phyloP scores from a whole-genome alignment of 2,113 vertebrate species.

The Fukomys damarensis region DNA sequence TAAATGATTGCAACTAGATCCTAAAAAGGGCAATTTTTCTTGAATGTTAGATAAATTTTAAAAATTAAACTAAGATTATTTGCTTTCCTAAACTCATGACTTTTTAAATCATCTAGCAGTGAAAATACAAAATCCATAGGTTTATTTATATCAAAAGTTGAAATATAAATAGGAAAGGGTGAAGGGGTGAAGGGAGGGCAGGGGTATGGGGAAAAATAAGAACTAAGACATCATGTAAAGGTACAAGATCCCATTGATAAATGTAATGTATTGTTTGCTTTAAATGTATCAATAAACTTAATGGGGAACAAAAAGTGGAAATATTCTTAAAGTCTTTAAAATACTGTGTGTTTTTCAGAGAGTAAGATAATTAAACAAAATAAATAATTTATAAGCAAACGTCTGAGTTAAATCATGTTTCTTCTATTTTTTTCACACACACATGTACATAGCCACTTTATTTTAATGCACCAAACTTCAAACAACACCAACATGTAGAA shows the following conservation, averaged over 20 bases:
- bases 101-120: neutral
- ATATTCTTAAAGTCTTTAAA: constrained; percentile 30
- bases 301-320: too few species aligned
- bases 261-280: too few species aligned
- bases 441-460: neutral
- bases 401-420: neutral
- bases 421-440: too few species aligned
- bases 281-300: too few species aligned
- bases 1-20: neutral
- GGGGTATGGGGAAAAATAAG: too few species aligned
- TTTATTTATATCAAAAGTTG: neutral
- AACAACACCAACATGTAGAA: neutral
- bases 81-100: neutral
- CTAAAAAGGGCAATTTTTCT: neutral
- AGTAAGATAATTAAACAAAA: neutral
- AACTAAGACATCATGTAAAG: too few species aligned
- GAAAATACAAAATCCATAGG: constrained; percentile 11
- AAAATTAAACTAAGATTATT: neutral
- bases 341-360: neutral
- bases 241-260: too few species aligned
- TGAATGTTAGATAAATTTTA: neutral
- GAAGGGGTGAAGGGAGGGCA: too few species aligned
- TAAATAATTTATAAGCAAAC: neutral
- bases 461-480: neutral
- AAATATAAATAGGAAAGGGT: too few species aligned